Conservation (phyloP, 2,888 invertebrate genomes). For the Anticlea derivata region DNA sequence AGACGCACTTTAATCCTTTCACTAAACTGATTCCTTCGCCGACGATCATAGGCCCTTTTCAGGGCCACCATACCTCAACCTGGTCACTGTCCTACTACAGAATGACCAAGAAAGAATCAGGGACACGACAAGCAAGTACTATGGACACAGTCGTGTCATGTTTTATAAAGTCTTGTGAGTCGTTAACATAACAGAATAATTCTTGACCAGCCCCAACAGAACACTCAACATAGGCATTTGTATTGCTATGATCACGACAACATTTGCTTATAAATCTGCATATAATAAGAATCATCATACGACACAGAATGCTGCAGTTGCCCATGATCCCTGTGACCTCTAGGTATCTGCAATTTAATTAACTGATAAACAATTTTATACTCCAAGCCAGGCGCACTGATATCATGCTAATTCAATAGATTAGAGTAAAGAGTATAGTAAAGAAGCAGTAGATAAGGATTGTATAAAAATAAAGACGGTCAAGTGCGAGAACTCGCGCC, state of each 20-base stretch:
- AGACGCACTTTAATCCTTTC: too few species aligned
- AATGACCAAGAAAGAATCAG: too few species aligned
- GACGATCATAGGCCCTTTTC: too few species aligned
- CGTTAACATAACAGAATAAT: too few species aligned
- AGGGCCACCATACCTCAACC: too few species aligned
- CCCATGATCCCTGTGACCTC: constrained; percentile 23
- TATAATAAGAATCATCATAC: constrained; percentile 10
- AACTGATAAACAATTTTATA: constrained; percentile 9
- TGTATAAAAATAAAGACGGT: neutral
- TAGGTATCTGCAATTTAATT: constrained; percentile 19
- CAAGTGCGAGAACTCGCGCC: too few species aligned
- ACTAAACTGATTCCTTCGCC: too few species aligned
- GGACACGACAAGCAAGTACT: too few species aligned
- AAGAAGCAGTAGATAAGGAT: neutral
- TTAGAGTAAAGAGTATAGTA: constrained; percentile 24
- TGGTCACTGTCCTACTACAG: too few species aligned
- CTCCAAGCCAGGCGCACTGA: constrained; percentile 15
- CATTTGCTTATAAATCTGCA: constrained; percentile 10
- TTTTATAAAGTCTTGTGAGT: too few species aligned
- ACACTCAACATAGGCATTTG: neutral
- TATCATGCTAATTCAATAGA: constrained; percentile 42
- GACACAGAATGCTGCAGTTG: constrained; percentile 11
- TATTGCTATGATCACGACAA: neutral
- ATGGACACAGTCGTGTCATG: neutral
- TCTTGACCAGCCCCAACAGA: constrained; percentile 12